A percentile compares a stretch with the other conserved stretches of the same genome.
Conservation (phyloP, 2,888 invertebrate genomes). For the Metalampra italica region DNA sequence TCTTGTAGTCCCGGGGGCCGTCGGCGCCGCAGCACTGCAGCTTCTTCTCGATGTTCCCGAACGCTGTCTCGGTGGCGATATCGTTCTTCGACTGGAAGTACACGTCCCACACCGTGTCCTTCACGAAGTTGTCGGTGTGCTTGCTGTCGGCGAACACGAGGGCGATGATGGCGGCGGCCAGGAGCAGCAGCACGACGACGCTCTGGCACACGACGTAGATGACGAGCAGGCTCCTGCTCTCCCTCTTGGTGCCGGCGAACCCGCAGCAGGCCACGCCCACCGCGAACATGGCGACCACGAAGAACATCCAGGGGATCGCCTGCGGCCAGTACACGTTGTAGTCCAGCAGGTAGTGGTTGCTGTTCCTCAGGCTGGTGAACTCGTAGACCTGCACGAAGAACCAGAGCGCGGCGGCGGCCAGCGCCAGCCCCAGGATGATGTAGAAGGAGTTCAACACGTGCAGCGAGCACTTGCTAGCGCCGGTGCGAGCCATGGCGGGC, state of each 20-base stretch:
- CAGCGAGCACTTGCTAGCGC: constrained; percentile 25
- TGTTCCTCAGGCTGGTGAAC: constrained; percentile 39
- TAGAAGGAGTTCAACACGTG: constrained; percentile 36
- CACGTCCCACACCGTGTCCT: constrained; percentile 64
- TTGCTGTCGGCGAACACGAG: constrained; percentile 54
- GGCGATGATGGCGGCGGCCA: constrained; percentile 45
- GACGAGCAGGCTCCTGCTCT: constrained; percentile 40
- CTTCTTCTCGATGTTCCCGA: constrained; percentile 53
- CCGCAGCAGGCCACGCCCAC: constrained; percentile 53
- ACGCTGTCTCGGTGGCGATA: constrained; percentile 36
- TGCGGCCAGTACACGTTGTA: constrained; percentile 70
- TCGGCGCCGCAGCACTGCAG: constrained; percentile 66
- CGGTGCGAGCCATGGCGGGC: constrained; percentile 25
- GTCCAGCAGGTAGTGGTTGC: constrained; percentile 60
- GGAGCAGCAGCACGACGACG: constrained; percentile 36
- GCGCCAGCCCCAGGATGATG: constrained; percentile 30
- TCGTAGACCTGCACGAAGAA: constrained; percentile 44
- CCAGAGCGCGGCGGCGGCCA: constrained; percentile 37
- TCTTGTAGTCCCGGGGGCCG: constrained; percentile 62
- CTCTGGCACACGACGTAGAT: constrained; percentile 43
- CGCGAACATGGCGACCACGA: constrained; percentile 49
- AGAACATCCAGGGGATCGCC: constrained; percentile 65
- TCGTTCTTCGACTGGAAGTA: constrained; percentile 52
- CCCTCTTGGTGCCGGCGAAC: constrained; percentile 48
- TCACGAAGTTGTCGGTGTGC: constrained; percentile 54